These are phyloP conservation scores for Drosophila guanche DNA, from an alignment of 1,140 invertebrate species.

Conservation along the genomic window DNA sequence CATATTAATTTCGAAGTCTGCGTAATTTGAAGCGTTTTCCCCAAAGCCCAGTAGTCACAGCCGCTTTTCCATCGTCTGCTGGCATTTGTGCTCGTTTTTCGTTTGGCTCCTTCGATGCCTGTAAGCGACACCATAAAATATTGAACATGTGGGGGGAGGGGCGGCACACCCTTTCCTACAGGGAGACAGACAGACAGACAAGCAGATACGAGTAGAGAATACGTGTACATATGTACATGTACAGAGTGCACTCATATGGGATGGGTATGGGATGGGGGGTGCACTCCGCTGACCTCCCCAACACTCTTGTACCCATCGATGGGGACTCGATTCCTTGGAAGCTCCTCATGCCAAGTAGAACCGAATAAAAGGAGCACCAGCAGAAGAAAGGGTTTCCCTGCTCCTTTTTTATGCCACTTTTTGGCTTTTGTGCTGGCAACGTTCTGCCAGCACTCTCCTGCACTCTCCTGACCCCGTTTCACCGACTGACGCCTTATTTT, in stretches of 20 bases:
- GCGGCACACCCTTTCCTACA: slow-evolving; percentile 20
- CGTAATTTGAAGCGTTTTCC: slow-evolving; percentile 46
- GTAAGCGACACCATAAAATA: slow-evolving; percentile 81
- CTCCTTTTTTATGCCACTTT: slow-evolving; percentile 40
- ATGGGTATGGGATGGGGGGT: neutral
- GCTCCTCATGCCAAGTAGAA: neutral
- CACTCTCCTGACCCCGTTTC: slow-evolving; percentile 10
- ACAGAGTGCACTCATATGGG: neutral
- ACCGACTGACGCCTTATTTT: slow-evolving; percentile 52
- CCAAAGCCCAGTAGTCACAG: neutral
- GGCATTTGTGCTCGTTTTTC: slow-evolving; percentile 40
- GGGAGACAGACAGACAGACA: neutral
- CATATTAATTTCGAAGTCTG: slow-evolving; percentile 62
- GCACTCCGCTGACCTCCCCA: slow-evolving; percentile 58
- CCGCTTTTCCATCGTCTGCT: slow-evolving; percentile 1
- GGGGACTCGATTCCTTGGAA: slow-evolving; percentile 15
- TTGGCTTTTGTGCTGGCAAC: slow-evolving; percentile 60
- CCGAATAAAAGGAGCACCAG: too few species aligned
- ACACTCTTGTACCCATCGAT: slow-evolving; percentile 43
- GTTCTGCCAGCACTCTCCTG: slow-evolving; percentile 2
- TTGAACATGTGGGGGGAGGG: slow-evolving; percentile 53
- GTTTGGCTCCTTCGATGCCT: slow-evolving; percentile 43
- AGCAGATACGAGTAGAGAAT: neutral
- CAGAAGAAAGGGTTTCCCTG: neutral
- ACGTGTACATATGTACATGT: neutral